Base-by-base conservation (phyloP, 2,888 invertebrate genomes). In the Xestia sexstrigata region DNA sequence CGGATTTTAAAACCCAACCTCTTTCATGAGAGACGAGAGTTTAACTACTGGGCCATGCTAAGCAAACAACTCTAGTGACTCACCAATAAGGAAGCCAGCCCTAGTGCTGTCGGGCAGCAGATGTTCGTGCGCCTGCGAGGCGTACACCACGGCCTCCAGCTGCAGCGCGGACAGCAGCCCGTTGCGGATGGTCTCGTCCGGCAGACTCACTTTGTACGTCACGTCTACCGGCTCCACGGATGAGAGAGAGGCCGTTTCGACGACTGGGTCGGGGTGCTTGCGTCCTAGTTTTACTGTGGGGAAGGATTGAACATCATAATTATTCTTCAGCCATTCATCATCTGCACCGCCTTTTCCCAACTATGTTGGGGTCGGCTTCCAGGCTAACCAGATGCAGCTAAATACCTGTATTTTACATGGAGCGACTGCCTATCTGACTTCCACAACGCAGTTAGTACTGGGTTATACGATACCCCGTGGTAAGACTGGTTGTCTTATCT, bases 221-320 rank as follows among this genome's bases (percentile, higher is more conserved):
- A 99, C 98, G 94, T 99, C 99, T 2, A 98, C 98, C 0, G 99
- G 99, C 91, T 99, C 99, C 72, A 99, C 99, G 60, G 99, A 99
- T 0, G 99, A 99, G 66, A 99, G 97, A 0, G 99, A 99, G 15
- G 99, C 99, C 0, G 99, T 99, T 95, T 99, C 99, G 15, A 99
- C 99, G 11, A 99, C 99, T 0, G 99, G 98, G 96, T 99, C 99
- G 0, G 99, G 99, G 97, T 99, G 99, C 92, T 99, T 99, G 89
- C 98, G 98, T 20, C 99, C 99, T 72, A 99, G 96, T 95, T 99
- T 99, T 89, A 99, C 98, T 99, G 95, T 52, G 17, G 49, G 8
- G 0, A 45, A 67, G 15, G 5, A 2, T 6, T 1, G 6, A 45
- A 49, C 49, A 23, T 49, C 20, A 49, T 7, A 20, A 49, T 49